Evolutionary conservation across 2,113 vertebrate genomes (phyloP).

Genomic region (Coptodon bakossiorum): DNA sequence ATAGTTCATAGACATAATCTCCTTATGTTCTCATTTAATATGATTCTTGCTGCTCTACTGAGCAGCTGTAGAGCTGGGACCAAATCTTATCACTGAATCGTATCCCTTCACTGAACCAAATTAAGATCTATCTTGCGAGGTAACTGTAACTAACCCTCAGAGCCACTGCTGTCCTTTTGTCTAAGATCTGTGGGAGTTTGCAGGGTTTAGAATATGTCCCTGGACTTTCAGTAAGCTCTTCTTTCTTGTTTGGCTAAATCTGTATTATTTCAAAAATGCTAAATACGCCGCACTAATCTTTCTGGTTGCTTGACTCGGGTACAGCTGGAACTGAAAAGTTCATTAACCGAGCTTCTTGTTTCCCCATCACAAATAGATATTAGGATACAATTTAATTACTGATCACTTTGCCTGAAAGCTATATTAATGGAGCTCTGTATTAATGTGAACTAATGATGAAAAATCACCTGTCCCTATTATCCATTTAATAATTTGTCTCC

Average conservation of each 20-base stretch:
- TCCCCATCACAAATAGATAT: not conserved
- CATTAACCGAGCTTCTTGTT: not conserved
- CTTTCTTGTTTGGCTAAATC: not conserved
- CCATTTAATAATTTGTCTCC: not conserved
- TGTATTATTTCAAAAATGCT: not conserved
- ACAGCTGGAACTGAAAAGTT: not conserved
- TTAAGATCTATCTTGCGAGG: not conserved
- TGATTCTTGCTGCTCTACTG: not conserved
- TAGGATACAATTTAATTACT: not conserved
- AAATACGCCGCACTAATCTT: not conserved
- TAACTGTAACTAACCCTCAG: not conserved
- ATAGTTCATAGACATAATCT: conserved; percentile 31
- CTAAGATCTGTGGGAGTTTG: not conserved
- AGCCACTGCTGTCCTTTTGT: not conserved
- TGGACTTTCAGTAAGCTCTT: not conserved
- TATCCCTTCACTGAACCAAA: not conserved
- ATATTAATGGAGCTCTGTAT: not conserved
- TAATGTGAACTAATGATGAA: not conserved
- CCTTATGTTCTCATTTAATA: conserved; percentile 11
- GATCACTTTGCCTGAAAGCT: not conserved
- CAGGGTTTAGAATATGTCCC: not conserved
- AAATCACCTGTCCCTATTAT: not conserved
- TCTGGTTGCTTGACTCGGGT: not conserved
- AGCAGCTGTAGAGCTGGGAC: not conserved
- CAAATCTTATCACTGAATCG: not conserved